Evolutionary conservation across 2,888 invertebrate genomes (phyloP).

Genomic region (Ethmia dodecea): DNA sequence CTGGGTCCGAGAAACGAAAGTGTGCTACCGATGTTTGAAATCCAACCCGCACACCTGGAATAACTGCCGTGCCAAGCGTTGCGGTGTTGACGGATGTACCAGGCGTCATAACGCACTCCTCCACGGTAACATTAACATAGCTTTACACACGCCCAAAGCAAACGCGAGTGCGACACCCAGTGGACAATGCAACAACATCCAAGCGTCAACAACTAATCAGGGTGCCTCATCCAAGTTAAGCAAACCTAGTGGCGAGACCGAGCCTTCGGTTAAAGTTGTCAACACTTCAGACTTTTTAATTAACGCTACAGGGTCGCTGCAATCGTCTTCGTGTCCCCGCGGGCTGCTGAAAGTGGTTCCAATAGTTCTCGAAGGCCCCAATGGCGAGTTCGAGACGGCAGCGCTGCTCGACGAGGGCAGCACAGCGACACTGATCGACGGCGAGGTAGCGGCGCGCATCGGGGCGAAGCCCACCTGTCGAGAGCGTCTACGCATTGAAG

Average conservation of each 20-base stretch:
- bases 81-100: constrained; percentile 2
- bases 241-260: not conserved
- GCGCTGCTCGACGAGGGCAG: too few relatives aligned
- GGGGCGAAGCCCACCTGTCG: not conserved
- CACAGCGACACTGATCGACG: not conserved
- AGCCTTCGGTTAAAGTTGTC: not conserved
- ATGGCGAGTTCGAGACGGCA: not conserved
- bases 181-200: not conserved
- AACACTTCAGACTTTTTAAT: not conserved
- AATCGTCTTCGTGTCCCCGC: not conserved
- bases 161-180: not conserved
- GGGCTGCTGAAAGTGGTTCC: not conserved
- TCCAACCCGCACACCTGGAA: constrained; percentile 5
- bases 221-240: not conserved
- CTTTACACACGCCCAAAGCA: not conserved
- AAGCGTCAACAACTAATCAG: not conserved
- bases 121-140: too few relatives aligned
- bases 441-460: not conserved
- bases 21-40: constrained; percentile 4
- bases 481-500: too few relatives aligned
- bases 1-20: constrained; percentile 1
- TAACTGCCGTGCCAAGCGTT: constrained; percentile 2
- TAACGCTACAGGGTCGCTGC: not conserved
- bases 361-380: not conserved
- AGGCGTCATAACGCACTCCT: constrained; percentile 3